Conservation (phyloP, 2,113 vertebrate genomes). For the Podarcis cretensis region DNA sequence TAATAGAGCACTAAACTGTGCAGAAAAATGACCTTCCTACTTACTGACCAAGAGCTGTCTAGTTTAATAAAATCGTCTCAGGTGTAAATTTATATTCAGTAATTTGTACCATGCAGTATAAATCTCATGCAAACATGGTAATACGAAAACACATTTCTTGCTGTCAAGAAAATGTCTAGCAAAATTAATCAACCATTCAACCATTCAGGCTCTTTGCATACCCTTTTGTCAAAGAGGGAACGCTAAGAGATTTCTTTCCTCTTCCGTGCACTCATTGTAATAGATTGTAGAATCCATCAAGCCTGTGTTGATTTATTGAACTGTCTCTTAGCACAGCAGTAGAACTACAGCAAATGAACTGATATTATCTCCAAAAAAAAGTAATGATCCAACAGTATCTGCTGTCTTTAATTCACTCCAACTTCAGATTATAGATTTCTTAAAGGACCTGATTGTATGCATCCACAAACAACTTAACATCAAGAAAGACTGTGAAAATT, state of each 20-base stretch:
- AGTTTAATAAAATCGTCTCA: constrained; percentile 85
- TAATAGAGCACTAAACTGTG: constrained; percentile 58
- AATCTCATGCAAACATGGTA: constrained; percentile 92
- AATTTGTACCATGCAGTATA: constrained; percentile 87
- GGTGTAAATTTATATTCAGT: constrained; percentile 89
- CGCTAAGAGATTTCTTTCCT: constrained; percentile 93
- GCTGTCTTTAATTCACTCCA: constrained; percentile 74
- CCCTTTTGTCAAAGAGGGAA: constrained; percentile 96
- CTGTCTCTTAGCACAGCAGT: constrained; percentile 99
- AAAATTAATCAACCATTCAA: constrained; percentile 99
- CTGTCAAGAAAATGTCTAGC: constrained; percentile 96
- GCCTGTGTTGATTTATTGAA: constrained; percentile 99
- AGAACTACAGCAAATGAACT: constrained; percentile 99
- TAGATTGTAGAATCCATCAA: constrained; percentile 99
- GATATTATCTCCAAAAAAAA: constrained; percentile 88
- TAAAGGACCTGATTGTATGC: constrained; percentile 41
- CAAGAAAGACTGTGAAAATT: neutral
- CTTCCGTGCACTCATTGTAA: constrained; percentile 89
- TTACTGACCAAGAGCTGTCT: constrained; percentile 67
- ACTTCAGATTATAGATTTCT: constrained; percentile 66
- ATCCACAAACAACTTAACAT: constrained; percentile 1
- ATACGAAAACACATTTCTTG: constrained; percentile 96
- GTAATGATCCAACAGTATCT: constrained; percentile 82
- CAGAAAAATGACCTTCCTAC: constrained; percentile 53
- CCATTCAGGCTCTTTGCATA: constrained; percentile 99